Percentiles rank a stretch among this genome's conserved stretches.
phyloP scores from a whole-genome alignment of 2,797 vertebrate genomes.

The Allobates femoralis region DNA sequence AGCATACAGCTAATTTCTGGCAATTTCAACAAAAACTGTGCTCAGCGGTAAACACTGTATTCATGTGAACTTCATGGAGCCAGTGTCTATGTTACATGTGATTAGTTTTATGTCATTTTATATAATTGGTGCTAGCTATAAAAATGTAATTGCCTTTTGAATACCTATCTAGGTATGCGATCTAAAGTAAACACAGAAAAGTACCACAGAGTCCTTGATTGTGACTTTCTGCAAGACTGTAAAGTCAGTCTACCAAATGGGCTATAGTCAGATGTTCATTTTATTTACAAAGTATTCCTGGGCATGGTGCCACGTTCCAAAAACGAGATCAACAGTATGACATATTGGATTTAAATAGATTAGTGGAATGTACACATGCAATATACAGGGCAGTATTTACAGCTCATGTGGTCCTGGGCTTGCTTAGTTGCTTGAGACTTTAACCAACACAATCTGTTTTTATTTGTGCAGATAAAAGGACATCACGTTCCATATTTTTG shows the following conservation, averaged over 20 bases:
- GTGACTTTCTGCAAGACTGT: background rate
- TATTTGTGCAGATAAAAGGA: too few relatives aligned
- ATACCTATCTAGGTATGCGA: background rate
- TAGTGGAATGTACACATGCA: background rate
- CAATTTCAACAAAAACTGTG: too few relatives aligned
- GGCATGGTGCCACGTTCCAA: background rate
- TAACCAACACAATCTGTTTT: too few relatives aligned
- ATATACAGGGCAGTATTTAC: background rate
- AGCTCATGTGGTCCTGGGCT: too few relatives aligned
- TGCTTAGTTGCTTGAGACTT: too few relatives aligned
- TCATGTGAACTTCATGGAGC: background rate
- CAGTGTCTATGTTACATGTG: background rate
- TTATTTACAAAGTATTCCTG: background rate
- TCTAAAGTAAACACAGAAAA: background rate
- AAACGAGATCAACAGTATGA: background rate
- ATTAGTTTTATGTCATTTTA: background rate
- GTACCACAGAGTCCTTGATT: background rate
- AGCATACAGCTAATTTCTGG: too few relatives aligned
- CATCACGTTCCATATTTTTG: too few relatives aligned
- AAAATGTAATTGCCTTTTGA: constrained; percentile 2
- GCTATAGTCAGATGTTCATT: background rate
- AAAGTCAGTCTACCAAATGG: background rate
- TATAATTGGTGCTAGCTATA: background rate
- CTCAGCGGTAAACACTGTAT: too few relatives aligned
- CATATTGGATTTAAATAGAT: background rate